Conservation (phyloP, 2,888 invertebrate genomes). For the Zygaena filipendulae region DNA sequence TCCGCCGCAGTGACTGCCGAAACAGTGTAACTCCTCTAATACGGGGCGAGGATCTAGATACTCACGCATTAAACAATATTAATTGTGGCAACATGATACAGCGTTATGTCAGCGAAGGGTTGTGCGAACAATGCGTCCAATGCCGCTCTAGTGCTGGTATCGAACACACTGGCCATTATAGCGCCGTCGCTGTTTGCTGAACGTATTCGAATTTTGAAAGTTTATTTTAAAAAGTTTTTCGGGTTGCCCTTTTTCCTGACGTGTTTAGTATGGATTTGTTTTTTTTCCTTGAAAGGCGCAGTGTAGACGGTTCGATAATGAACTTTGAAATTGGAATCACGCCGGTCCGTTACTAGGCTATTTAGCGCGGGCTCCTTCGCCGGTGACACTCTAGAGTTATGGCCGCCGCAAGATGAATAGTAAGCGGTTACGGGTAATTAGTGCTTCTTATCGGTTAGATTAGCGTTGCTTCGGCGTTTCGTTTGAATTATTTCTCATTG, state of each 20-base stretch:
- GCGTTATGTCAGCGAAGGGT: conserved; percentile 42
- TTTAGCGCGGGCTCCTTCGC: conserved; percentile 41
- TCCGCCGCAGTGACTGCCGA: conserved; percentile 35
- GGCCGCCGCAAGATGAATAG: conserved; percentile 34
- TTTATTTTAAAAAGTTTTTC: conserved; percentile 39
- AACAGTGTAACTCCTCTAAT: conserved; percentile 48
- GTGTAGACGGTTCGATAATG: conserved; percentile 46
- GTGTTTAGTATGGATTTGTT: too few relatives aligned
- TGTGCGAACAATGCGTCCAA: conserved; percentile 45
- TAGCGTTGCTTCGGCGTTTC: conserved; percentile 26
- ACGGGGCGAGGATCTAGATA: conserved; percentile 46
- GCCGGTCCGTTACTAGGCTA: conserved; percentile 39
- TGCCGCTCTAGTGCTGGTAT: conserved; percentile 20
- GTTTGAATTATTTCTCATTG: conserved; percentile 19
- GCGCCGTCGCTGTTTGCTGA: conserved; percentile 22
- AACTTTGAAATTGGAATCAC: conserved; percentile 59
- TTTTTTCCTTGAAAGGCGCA: conserved; percentile 25
- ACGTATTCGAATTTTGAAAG: conserved; percentile 31
- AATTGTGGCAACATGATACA: conserved; percentile 54
- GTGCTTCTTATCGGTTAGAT: conserved; percentile 39
- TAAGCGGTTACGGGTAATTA: conserved; percentile 38
- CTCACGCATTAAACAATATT: conserved; percentile 61
- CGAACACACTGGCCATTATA: conserved; percentile 20
- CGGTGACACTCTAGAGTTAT: conserved; percentile 38
- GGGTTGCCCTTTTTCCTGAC: too few relatives aligned